Evolutionary conservation across 2,888 invertebrate species (phyloP), one percentile per base, ranked within the genome.

Genomic region (Hypsopygia costalis): DNA sequence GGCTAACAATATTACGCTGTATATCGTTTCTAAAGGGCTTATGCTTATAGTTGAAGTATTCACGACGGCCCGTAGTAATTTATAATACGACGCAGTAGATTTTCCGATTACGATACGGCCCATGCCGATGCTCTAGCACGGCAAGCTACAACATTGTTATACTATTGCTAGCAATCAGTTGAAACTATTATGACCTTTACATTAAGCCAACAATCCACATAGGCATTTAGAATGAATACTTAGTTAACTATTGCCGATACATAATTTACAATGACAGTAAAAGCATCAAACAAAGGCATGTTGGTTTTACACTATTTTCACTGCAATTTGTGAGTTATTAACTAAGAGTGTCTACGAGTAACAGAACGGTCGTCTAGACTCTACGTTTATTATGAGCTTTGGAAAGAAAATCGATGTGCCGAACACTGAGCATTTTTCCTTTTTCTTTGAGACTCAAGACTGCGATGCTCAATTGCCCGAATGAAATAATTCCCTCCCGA

Each of bases 311-410:
- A 2, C 16, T 16, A 4, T 16, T 16, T 16, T 3, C 2, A 16
- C 4, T 16, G 4, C 16, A 16, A 16, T 3, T 16, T 16, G 4
- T 16, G 35, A n/a, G 20, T 10, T 22, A 11, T 8, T n/a, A n/a
- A n/a, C n/a, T n/a, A n/a, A n/a, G n/a, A n/a, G n/a, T n/a, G n/a
- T n/a, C n/a, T n/a, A n/a, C n/a, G n/a, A n/a, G 8, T 8, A 8
- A 29, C 20, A 55, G 61, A 39, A 42, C n/a, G n/a, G 35, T 39
- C 40, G 49, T 48, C 49, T 55, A 53, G 50, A 43, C 54, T 36
- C 9, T 44, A 3, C 2, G 45, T 48, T 43, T 49, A 43, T 44
- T 47, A 46, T 45, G 46, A 29, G 16, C 20, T 29, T 36, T n/a
- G n/a, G n/a, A n/a, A 16, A 35, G 28, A n/a, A 28, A 20, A 10